Evolutionary conservation across 2,797 vertebrate genomes (phyloP).

Genomic region (Siniperca scherzeri): DNA sequence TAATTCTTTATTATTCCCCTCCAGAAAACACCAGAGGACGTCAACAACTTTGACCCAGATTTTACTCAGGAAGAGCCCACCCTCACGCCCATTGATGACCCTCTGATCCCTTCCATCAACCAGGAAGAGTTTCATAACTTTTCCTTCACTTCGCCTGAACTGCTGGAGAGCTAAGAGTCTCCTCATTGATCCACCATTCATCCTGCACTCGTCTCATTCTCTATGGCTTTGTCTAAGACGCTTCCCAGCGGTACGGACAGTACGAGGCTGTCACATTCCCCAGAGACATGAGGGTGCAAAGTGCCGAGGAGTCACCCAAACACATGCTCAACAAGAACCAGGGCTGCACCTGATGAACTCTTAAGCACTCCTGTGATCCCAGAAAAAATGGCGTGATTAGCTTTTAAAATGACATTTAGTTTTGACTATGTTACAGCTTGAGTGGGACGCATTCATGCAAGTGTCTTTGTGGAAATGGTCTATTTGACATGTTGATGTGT

Average conservation of each 20-base stretch:
- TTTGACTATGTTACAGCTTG: constrained; percentile 21
- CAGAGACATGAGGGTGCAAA: constrained; percentile 54
- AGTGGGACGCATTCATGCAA: constrained; percentile 6
- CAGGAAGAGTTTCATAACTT: constrained; percentile 97
- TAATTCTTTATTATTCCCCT: constrained; percentile 25
- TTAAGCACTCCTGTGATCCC: constrained; percentile 16
- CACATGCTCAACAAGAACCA: constrained; percentile 26
- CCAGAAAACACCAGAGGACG: constrained; percentile 96
- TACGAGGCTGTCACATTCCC: constrained; percentile 48
- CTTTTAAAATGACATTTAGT: constrained; percentile 39
- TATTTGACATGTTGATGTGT: constrained; percentile 38
- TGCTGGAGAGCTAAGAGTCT: constrained; percentile 72
- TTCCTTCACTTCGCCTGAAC: constrained; percentile 93
- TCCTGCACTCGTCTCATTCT: constrained; percentile 15
- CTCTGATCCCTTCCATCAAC: constrained; percentile 91
- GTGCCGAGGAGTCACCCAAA: constrained; percentile 19
- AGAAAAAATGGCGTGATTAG: constrained; percentile 1
- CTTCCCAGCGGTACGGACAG: constrained; percentile 7
- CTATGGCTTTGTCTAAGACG: constrained; percentile 17
- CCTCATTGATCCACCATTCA: neutral
- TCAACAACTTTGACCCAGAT: constrained; percentile 99
- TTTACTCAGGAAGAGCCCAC: constrained; percentile 96
- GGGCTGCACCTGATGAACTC: constrained; percentile 45
- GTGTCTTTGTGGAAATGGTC: constrained; percentile 6
- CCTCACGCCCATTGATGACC: constrained; percentile 95